phyloP scores from a whole-genome alignment of 2,113 vertebrate species.

The Menidia beryllina region DNA sequence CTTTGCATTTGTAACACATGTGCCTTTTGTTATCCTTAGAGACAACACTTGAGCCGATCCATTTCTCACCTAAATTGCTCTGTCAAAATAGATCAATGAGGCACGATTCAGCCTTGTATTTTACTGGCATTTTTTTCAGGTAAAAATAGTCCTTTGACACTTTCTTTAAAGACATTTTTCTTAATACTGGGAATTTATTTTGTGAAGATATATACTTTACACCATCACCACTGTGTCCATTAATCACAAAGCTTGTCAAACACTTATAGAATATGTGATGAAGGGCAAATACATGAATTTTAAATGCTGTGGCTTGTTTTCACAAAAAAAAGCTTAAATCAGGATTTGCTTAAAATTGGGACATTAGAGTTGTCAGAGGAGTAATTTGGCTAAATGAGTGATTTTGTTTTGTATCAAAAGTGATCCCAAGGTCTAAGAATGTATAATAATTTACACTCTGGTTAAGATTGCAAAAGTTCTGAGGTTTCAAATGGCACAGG shows the following conservation, averaged over 20 bases:
- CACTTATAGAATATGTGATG: conserved; percentile 3
- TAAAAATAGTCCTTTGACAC: background rate
- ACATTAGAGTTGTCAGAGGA: background rate
- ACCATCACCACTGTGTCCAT: background rate
- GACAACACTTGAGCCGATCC: background rate
- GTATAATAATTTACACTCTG: background rate
- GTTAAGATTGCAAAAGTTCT: no score
- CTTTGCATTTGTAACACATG: conserved; percentile 6
- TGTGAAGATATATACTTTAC: background rate
- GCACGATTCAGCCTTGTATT: conserved; percentile 1
- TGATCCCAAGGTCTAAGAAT: background rate
- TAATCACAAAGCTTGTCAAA: conserved; percentile 17
- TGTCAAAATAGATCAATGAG: conserved; percentile 16
- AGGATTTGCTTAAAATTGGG: background rate
- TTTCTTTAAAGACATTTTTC: conserved; percentile 6
- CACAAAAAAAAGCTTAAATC: no score
- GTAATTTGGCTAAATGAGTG: background rate
- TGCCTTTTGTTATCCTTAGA: background rate
- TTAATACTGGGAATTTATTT: conserved; percentile 2
- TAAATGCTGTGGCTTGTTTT: background rate
- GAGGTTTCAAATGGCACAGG: background rate
- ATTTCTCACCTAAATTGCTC: conserved; percentile 11
- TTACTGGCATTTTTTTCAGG: background rate
- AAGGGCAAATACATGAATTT: background rate
- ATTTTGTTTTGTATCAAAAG: background rate